Conservation (phyloP, 1,140 invertebrate species). For the Zaprionus tsacasi region DNA sequence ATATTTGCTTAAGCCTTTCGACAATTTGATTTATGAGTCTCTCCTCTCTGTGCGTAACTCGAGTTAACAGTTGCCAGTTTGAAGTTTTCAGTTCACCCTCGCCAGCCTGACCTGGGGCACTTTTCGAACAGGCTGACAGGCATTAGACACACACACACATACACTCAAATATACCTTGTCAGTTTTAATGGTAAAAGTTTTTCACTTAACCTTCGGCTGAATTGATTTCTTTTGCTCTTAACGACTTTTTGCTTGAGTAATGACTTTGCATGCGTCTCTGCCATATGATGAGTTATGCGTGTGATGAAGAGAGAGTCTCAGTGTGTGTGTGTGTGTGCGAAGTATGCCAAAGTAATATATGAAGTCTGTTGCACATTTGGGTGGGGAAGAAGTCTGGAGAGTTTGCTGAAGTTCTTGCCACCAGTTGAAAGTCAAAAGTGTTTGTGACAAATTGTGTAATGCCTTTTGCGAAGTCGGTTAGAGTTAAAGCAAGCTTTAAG, state of each 20-base stretch:
- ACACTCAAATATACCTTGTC: conserved; percentile 49
- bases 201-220: conserved; percentile 77
- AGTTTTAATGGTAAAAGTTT: conserved; percentile 74
- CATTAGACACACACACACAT: conserved; percentile 27
- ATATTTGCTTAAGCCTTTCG: conserved; percentile 11
- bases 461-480: conserved; percentile 35
- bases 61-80: conserved; percentile 21
- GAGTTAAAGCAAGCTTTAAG: conserved; percentile 8
- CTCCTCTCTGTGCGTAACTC: neutral
- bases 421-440: conserved; percentile 66
- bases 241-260: conserved; percentile 76
- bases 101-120: conserved; percentile 27
- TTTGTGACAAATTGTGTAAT: conserved; percentile 74
- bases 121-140: conserved; percentile 26
- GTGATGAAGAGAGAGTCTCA: neutral
- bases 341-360: conserved; percentile 42
- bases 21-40: conserved; percentile 44
- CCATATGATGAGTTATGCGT: conserved; percentile 61
- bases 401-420: conserved; percentile 59
- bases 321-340: conserved; percentile 5
- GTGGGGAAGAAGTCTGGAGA: conserved; percentile 23
- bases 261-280: conserved; percentile 73
- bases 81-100: conserved; percentile 21
- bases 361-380: conserved; percentile 48
- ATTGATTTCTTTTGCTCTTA: conserved; percentile 70